Percentiles rank a stretch among this genome's conserved stretches.
Evolutionary conservation across 2,888 invertebrate species (phyloP).

Genomic region (Iselma pallidipennis): DNA sequence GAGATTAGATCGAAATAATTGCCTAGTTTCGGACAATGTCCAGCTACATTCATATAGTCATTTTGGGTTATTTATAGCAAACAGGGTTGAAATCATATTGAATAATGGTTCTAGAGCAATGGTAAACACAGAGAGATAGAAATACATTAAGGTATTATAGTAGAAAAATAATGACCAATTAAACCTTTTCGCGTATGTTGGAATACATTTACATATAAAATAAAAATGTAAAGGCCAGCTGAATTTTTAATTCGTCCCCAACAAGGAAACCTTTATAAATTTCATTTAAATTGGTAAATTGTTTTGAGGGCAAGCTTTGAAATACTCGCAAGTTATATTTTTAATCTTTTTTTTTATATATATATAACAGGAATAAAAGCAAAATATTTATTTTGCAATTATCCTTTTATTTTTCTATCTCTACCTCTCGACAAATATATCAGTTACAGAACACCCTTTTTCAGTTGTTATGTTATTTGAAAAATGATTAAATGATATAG

Average conservation of each 20-base stretch:
- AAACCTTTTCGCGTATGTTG: slow-evolving; percentile 17
- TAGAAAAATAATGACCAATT: slow-evolving; percentile 18
- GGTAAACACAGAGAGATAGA: not conserved
- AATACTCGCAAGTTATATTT: not conserved
- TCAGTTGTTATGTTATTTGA: too few relatives aligned
- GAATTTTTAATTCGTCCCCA: slow-evolving; percentile 13
- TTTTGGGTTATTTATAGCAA: not conserved
- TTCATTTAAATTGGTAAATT: slow-evolving; percentile 12
- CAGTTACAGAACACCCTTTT: too few relatives aligned
- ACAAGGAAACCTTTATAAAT: slow-evolving; percentile 8
- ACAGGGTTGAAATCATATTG: not conserved
- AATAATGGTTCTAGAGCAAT: not conserved
- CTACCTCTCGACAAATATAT: not conserved
- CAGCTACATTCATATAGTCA: not conserved
- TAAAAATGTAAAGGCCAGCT: slow-evolving; percentile 2
- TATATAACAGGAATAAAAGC: not conserved
- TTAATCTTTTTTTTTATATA: too few relatives aligned
- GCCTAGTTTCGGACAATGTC: not conserved
- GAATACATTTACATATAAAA: slow-evolving; percentile 19
- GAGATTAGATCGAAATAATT: not conserved
- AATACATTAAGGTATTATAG: not conserved
- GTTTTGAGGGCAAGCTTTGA: not conserved
- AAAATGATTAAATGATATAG: too few relatives aligned
- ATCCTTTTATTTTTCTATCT: not conserved
- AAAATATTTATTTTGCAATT: not conserved